Evolutionary conservation across 2,797 vertebrate species (phyloP).

Genomic region (Megaceryle alcyon): DNA sequence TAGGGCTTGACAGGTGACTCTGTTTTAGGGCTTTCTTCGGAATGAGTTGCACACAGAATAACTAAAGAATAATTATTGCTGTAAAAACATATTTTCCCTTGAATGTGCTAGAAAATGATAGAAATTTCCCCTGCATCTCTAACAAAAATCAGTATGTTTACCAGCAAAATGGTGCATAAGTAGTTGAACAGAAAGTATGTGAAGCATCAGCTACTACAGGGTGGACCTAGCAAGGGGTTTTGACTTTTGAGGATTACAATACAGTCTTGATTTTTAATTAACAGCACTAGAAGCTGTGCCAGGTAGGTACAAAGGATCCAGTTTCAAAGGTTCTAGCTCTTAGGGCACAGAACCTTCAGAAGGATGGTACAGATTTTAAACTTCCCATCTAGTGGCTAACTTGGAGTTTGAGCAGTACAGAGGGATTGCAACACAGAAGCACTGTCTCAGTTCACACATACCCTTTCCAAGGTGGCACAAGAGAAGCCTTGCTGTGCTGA

Average conservation of each 20-base stretch:
- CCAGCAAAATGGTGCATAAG: neutral
- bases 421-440: neutral
- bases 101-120: neutral
- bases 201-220: neutral
- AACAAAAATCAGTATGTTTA: neutral
- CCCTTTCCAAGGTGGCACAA: neutral
- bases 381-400: neutral
- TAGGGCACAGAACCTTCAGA: neutral
- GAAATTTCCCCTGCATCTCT: neutral
- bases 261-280: neutral
- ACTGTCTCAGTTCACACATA: neutral
- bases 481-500: neutral
- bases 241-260: neutral
- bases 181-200: neutral
- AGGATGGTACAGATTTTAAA: neutral
- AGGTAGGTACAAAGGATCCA: neutral
- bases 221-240: neutral
- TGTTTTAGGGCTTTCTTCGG: neutral
- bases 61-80: neutral
- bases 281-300: neutral
- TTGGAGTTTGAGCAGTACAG: neutral
- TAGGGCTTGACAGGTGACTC: neutral
- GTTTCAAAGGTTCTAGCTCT: neutral
- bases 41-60: neutral
- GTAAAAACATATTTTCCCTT: neutral